These are phyloP conservation scores for Halichoeres trimaculatus DNA, from an alignment of 2,113 vertebrate species.

Conservation along the genomic window DNA sequence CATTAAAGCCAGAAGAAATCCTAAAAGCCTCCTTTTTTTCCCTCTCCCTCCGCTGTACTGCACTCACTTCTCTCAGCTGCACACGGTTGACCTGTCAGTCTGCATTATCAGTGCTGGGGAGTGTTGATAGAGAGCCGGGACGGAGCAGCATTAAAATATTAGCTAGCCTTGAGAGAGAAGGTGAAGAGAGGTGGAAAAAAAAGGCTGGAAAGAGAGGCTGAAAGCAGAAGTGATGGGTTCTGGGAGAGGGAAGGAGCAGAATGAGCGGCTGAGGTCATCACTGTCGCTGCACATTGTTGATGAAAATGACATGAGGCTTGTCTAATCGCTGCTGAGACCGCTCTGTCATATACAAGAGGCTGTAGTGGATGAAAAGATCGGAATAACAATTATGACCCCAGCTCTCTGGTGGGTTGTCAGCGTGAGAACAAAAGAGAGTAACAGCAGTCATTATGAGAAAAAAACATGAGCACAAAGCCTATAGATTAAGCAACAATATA, in stretches of 20 bases:
- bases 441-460: constrained; percentile 34
- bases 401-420: constrained; percentile 14
- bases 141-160: constrained; percentile 64
- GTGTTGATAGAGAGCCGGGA: constrained; percentile 47
- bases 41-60: constrained; percentile 19
- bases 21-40: constrained; percentile 35
- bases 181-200: constrained; percentile 6
- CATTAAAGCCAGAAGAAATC: constrained; percentile 58
- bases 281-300: constrained; percentile 27
- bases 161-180: constrained; percentile 41
- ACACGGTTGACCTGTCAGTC: constrained; percentile 66
- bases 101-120: constrained; percentile 62
- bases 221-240: constrained; percentile 23
- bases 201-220: background rate
- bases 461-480: constrained; percentile 33
- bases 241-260: constrained; percentile 23
- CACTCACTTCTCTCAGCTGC: constrained; percentile 48
- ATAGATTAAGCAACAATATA: constrained; percentile 56
- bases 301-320: constrained; percentile 51
- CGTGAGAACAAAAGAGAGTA: constrained; percentile 37
- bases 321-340: constrained; percentile 31
- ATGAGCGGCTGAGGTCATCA: constrained; percentile 41
- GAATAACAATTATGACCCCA: constrained; percentile 45
- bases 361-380: constrained; percentile 51
- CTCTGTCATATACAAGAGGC: constrained; percentile 26